Base-by-base conservation (phyloP, 1,140 invertebrate genomes). In the Drosophila rufa region DNA sequence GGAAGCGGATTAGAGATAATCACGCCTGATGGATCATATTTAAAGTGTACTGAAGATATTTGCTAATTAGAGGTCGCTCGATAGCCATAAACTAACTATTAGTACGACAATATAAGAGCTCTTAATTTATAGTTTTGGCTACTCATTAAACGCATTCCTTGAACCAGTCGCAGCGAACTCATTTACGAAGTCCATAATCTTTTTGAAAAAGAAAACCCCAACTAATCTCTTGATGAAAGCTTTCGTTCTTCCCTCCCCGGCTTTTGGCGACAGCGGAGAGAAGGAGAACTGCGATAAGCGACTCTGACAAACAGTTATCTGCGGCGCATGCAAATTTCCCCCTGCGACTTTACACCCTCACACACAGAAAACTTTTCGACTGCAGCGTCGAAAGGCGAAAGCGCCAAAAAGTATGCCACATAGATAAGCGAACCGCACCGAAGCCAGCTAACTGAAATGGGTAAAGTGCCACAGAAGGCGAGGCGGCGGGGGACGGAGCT, bases 221-320 rank as follows among this genome's bases (percentile, higher is more conserved):
- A 66, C 60, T 58, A 83, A 79, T 67, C 61, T 67, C 38, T 42
- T 43, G 50, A 27, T 73, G 38, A 42, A 71, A 67, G 38, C 48
- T 36, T 36, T 43, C 33, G 33, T 64, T 55, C 40, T 38, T 46
- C 47, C 22, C 27, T 51, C 46, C 19, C 38, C 14, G 30, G 14
- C 36, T 22, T 22, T 22, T 8, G 36, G 27, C 27, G 60, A 46
- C 46, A 43, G 48, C 19, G 22, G 33, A 22, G 45, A 36, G 47
- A 53, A 30, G 67, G 43, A 59, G 65, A 73, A 73, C 46, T 45
- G 36, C 60, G 82, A 84, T 84, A 84, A 80, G 60, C 59, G 45
- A 75, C 46, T 62, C 60, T 80, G 51, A 79, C 60, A 75, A 77
- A 83, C 73, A 74, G 76, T 89, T 87, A 76, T 82, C 70, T 50